These are phyloP conservation scores for Tetramorium bicarinatum DNA, from an alignment of 2,888 invertebrate species.

Conservation along the genomic window DNA sequence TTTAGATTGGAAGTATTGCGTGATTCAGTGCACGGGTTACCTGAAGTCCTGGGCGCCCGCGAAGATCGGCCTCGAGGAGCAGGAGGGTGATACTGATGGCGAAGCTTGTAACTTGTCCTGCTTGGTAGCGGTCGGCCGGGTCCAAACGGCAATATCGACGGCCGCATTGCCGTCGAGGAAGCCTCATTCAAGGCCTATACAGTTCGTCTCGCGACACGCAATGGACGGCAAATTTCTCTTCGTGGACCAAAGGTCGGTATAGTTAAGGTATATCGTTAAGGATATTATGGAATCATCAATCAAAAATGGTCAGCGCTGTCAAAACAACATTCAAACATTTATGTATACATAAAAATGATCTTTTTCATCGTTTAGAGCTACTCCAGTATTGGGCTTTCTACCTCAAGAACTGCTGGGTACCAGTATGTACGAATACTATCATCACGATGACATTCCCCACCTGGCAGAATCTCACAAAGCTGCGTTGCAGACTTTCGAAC, in stretches of 20 bases:
- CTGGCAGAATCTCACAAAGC: conserved; percentile 95
- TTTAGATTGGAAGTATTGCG: conserved; percentile 93
- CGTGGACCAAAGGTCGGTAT: conserved; percentile 94
- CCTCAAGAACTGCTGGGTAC: conserved; percentile 97
- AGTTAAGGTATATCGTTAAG: background rate
- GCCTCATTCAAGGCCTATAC: conserved; percentile 89
- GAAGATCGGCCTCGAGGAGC: conserved; percentile 91
- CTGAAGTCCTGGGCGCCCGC: conserved; percentile 96
- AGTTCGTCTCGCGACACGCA: conserved; percentile 94
- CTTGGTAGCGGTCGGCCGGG: conserved; percentile 94
- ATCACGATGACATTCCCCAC: conserved; percentile 92
- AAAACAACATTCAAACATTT: background rate
- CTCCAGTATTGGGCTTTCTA: conserved; percentile 95
- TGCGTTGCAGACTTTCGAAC: conserved; percentile 90
- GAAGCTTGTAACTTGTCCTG: conserved; percentile 93
- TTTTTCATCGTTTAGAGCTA: conserved; percentile 89
- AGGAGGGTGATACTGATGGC: conserved; percentile 88
- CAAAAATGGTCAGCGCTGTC: background rate
- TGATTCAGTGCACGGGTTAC: conserved; percentile 97
- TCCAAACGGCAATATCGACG: conserved; percentile 88
- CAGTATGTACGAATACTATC: conserved; percentile 97
- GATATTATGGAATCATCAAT: background rate
- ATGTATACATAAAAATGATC: background rate
- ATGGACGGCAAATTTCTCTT: conserved; percentile 97
- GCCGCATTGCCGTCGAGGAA: conserved; percentile 78